Conservation (phyloP, 2,888 invertebrate species). For the Archips xylosteana region DNA sequence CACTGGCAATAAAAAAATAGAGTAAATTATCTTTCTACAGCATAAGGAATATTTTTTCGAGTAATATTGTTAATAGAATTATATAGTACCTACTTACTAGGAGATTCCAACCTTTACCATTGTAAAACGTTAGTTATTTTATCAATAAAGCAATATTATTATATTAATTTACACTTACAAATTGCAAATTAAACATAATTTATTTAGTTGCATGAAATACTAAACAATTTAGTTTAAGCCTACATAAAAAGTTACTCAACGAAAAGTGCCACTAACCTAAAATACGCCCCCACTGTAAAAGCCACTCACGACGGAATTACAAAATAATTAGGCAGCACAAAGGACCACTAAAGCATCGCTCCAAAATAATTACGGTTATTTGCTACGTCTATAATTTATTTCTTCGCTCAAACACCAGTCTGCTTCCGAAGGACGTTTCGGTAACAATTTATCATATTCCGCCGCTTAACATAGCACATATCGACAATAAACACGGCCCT, state of each 20-base stretch:
- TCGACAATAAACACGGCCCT: constrained; percentile 18
- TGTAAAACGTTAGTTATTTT: too few relatives aligned
- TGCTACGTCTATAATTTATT: constrained; percentile 40
- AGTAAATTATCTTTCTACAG: too few relatives aligned
- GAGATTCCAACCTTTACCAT: too few relatives aligned
- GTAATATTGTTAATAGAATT: too few relatives aligned
- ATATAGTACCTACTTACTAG: too few relatives aligned
- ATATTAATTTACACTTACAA: too few relatives aligned
- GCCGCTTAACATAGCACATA: constrained; percentile 8
- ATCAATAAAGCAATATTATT: too few relatives aligned
- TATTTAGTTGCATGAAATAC: too few relatives aligned
- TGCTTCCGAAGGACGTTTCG: constrained; percentile 17
- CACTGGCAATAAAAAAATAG: too few relatives aligned
- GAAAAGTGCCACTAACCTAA: constrained; percentile 20
- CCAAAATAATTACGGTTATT: constrained; percentile 42
- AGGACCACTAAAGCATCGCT: constrained; percentile 44
- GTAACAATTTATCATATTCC: constrained; percentile 30
- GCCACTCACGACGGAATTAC: constrained; percentile 45
- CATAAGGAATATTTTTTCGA: too few relatives aligned
- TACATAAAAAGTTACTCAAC: constrained; percentile 27
- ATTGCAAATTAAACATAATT: too few relatives aligned
- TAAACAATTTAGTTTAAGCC: not conserved
- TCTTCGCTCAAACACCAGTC: constrained; percentile 31
- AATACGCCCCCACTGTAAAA: constrained; percentile 36
- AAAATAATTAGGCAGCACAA: constrained; percentile 45